phyloP scores from a whole-genome alignment of 2,888 invertebrate species.

The Phlogophora meticulosa region DNA sequence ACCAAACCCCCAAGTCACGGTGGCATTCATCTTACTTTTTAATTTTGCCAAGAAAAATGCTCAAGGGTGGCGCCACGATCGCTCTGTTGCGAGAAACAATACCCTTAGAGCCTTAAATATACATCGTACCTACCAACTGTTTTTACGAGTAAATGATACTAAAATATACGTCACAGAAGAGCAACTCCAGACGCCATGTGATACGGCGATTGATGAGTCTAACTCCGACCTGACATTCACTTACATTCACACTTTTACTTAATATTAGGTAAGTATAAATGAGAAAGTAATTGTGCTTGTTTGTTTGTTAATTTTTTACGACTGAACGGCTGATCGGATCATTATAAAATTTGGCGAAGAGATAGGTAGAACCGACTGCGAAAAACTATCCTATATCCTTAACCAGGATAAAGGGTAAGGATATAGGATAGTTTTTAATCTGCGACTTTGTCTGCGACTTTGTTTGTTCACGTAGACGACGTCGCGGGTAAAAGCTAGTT shows the following conservation, averaged over 20 bases:
- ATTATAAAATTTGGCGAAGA: neutral
- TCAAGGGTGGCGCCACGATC: constrained; percentile 24
- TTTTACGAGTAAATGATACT: constrained; percentile 41
- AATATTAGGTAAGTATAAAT: too few relatives aligned
- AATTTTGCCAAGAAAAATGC: constrained; percentile 52
- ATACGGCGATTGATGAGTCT: neutral
- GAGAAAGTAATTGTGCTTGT: too few relatives aligned
- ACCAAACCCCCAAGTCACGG: constrained; percentile 8
- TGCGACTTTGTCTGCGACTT: too few relatives aligned
- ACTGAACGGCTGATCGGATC: too few relatives aligned
- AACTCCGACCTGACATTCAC: neutral
- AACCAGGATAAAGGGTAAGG: too few relatives aligned
- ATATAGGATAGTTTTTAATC: too few relatives aligned
- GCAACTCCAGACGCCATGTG: neutral
- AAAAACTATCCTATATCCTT: too few relatives aligned
- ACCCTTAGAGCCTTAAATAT: constrained; percentile 41
- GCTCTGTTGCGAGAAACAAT: constrained; percentile 54
- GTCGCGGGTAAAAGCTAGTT: too few relatives aligned
- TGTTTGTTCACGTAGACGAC: too few relatives aligned
- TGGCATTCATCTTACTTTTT: constrained; percentile 39
- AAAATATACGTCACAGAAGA: constrained; percentile 30
- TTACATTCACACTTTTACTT: too few relatives aligned
- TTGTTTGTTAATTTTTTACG: too few relatives aligned
- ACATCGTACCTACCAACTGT: constrained; percentile 12
- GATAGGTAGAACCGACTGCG: neutral